Evolutionary conservation across 2,888 invertebrate genomes (phyloP), one percentile per base, ranked within the genome.

Genomic region (Himalopsyche japonica): DNA sequence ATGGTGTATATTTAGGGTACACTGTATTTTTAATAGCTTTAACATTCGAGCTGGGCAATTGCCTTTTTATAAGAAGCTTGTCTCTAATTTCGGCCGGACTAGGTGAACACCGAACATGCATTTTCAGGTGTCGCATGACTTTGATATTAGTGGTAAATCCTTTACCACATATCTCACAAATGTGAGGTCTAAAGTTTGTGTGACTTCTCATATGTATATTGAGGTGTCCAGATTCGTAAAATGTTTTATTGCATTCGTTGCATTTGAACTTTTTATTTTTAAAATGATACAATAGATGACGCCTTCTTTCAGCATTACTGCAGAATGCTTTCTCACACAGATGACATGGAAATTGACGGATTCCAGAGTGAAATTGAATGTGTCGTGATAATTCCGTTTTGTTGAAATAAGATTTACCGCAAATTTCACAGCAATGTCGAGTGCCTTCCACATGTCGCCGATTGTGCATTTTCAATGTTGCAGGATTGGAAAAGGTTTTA

Each of bases 171-270:
- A 89, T 82, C 4, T 87, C 86, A 84, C 90, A 90, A 12, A 87
- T 83, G 82, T 88, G 89, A 0, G 90, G 90, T 82, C 88, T 88
- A 82, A 89, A 89, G 0, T 90, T 90, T 0, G 89, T 89, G 64
- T 90, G 90, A 32, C 88, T 87, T 47, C 89, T 87, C 86, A 89
- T 88, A 84, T 90, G 90, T 47, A 89, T 88, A 82, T 89, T 89
- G 70, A 90, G 86, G 86, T 90, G 89, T 30, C 89, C 89, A 0
- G 89, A 89, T 84, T 90, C 90, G 82, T 88, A 89, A 80, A 89
- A 90, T 10, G 87, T 85, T 86, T 89, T 89, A 15, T 84, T 84
- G 76, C 90, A 90, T 20, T 88, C 81, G n/a, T 88, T 83, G 83
- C 90, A 90, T 81, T 87, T 87, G 82, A 89, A 89, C 76, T 87